Percentiles rank a stretch among this genome's conserved stretches.
Evolutionary conservation across 2,113 vertebrate genomes (phyloP).

Genomic region (Probosciger aterrimus): DNA sequence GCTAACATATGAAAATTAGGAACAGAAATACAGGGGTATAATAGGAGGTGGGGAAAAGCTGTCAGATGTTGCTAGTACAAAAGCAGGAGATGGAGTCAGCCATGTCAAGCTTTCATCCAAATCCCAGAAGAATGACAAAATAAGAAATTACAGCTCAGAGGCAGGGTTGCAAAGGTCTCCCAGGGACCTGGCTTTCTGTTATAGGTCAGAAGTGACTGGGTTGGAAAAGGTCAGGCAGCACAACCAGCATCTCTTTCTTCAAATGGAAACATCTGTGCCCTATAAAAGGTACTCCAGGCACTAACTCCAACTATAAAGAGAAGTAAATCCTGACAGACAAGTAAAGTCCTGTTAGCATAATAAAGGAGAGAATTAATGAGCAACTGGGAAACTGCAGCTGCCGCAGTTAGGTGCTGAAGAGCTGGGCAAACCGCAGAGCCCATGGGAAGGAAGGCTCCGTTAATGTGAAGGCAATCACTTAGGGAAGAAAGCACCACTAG

Average conservation of each 20-base stretch:
- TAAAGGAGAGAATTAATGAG: slow-evolving; percentile 46
- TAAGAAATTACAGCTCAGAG: slow-evolving; percentile 33
- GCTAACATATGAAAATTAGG: slow-evolving; percentile 38
- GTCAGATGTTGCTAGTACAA: slow-evolving; percentile 15
- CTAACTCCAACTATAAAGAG: not conserved
- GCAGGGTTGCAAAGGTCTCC: slow-evolving; percentile 18
- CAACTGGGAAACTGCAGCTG: slow-evolving; percentile 27
- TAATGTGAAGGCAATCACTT: not conserved
- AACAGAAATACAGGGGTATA: not conserved
- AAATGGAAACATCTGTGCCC: slow-evolving; percentile 53
- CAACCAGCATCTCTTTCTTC: slow-evolving; percentile 15
- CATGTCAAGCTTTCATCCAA: slow-evolving; percentile 9
- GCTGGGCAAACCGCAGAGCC: not conserved
- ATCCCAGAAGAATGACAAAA: slow-evolving; percentile 40
- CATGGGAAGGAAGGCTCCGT: not conserved
- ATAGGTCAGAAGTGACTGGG: slow-evolving; percentile 29
- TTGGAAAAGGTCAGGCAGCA: slow-evolving; percentile 41
- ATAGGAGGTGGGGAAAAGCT: slow-evolving; percentile 18
- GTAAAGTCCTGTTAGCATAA: slow-evolving; percentile 8
- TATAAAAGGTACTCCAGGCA: slow-evolving; percentile 35
- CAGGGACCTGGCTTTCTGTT: slow-evolving; percentile 24
- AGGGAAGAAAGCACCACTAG: not conserved
- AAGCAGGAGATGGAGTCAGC: not conserved
- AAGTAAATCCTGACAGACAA: slow-evolving; percentile 53
- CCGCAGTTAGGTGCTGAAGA: not conserved